A percentile compares a stretch with the other conserved stretches of the same genome.
Conservation (phyloP, 1,140 invertebrate species). For the Pachyrhynchus sulphureomaculatus region DNA sequence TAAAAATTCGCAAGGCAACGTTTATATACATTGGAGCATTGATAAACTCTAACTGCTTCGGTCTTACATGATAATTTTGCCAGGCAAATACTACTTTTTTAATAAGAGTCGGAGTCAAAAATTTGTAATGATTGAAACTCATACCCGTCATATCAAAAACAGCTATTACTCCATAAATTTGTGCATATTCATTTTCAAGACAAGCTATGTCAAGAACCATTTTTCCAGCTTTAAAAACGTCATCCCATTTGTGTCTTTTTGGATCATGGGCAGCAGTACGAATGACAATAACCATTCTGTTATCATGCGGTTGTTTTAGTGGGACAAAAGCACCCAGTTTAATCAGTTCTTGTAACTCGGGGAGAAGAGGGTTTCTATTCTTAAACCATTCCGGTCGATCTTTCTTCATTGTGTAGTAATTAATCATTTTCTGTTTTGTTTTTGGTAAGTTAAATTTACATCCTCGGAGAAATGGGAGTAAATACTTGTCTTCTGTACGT, state of each 20-base stretch:
- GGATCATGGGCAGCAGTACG: slow-evolving; percentile 61
- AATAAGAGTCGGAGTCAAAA: slow-evolving; percentile 60
- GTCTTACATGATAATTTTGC: slow-evolving; percentile 71
- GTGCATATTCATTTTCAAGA: slow-evolving; percentile 54
- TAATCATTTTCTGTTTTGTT: slow-evolving; percentile 59
- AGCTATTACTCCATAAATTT: slow-evolving; percentile 60
- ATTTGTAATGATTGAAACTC: slow-evolving; percentile 60
- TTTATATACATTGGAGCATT: slow-evolving; percentile 70
- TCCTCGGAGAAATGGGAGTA: slow-evolving; percentile 62
- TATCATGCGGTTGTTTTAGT: slow-evolving; percentile 53
- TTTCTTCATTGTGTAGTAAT: slow-evolving; percentile 59
- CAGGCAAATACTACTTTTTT: slow-evolving; percentile 62
- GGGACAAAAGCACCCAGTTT: slow-evolving; percentile 62
- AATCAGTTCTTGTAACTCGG: slow-evolving; percentile 59
- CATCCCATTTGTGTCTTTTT: slow-evolving; percentile 55
- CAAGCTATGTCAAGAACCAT: slow-evolving; percentile 61
- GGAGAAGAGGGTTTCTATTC: slow-evolving; percentile 59
- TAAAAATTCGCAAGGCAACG: slow-evolving; percentile 67
- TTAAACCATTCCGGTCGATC: slow-evolving; percentile 61
- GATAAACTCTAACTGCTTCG: slow-evolving; percentile 69
- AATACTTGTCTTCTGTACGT: slow-evolving; percentile 54
- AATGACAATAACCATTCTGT: slow-evolving; percentile 58
- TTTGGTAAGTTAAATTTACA: slow-evolving; percentile 63
- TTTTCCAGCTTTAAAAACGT: slow-evolving; percentile 61
- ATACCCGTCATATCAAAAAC: slow-evolving; percentile 63